Evolutionary conservation across 2,797 vertebrate genomes (phyloP), one percentile per base, ranked within the genome.

Genomic region (Halcyon smyrnensis): DNA sequence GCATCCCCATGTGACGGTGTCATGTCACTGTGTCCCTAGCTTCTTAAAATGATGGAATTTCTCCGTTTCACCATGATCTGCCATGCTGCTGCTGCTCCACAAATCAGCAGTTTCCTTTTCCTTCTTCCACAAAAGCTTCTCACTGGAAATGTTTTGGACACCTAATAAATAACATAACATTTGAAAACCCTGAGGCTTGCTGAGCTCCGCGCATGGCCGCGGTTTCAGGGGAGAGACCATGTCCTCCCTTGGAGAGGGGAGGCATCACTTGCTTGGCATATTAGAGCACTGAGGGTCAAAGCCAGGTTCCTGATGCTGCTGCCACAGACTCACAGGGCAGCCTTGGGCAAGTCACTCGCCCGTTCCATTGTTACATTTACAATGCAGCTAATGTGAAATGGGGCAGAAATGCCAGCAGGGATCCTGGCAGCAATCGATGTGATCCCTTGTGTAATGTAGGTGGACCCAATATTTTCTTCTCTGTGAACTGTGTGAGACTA

Each of bases 361-460:
- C 16, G 25, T 2, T 16, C 12, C 24, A 2, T 17, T 11, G 2
- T 71, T 68, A 1, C 12, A 14, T 69, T 43, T 78, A 41, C 54
- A n/a, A 6, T 14, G 59, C 43, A 73, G 65, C 17, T 64, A 3
- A 28, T 43, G 23, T 57, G 51, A 50, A 50, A 64, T 8, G 32
- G 56, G n/a, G 70, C 34, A 57, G 56, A 81, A 50, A 56, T 70
- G 19, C 50, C 67, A 82, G 28, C 62, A 87, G 54, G 30, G 60
- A n/a, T 65, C 37, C 43, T 83, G 53, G 57, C 69, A 65, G 54
- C 43, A 27, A 54, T 43, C 0, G 0, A 1, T 76, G 27, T 10
- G 17, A 34, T 48, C 36, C 24, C 8, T 30, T 64, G 28, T 41
- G 6, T 48, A 48, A 48, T 54, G 36, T 36, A 48, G 63, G 17